These are phyloP conservation scores for Cantharis rustica DNA, from an alignment of 2,888 invertebrate genomes.

Conservation along the genomic window DNA sequence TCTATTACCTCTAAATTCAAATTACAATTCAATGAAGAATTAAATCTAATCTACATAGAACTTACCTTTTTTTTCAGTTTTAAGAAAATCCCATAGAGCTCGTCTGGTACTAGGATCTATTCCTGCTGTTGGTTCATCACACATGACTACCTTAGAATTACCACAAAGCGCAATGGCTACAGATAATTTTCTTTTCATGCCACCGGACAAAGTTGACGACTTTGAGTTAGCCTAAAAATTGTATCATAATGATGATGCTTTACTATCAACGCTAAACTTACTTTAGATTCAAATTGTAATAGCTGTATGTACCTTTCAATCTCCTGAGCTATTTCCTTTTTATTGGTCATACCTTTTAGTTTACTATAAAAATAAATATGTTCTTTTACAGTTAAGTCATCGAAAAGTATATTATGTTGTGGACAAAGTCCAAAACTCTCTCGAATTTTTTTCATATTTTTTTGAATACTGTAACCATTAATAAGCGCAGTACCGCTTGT, in stretches of 20 bases:
- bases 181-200: slow-evolving; percentile 78
- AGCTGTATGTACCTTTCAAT: background rate
- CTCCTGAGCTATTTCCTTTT: slow-evolving; percentile 40
- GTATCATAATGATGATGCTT: background rate
- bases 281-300: slow-evolving; percentile 45
- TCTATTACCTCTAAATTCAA: too few species aligned
- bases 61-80: slow-evolving; percentile 67
- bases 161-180: slow-evolving; percentile 79
- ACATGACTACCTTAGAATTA: slow-evolving; percentile 71
- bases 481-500: slow-evolving; percentile 72
- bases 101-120: slow-evolving; percentile 85
- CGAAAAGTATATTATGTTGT: slow-evolving; percentile 84
- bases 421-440: slow-evolving; percentile 80
- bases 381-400: slow-evolving; percentile 80
- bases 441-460: slow-evolving; percentile 67
- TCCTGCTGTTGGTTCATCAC: slow-evolving; percentile 82
- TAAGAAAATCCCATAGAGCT: slow-evolving; percentile 81
- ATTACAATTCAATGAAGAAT: too few species aligned
- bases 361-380: slow-evolving; percentile 82
- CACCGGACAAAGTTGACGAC: slow-evolving; percentile 62
- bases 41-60: background rate
- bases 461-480: slow-evolving; percentile 72
- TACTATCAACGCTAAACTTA: background rate
- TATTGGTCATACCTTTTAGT: slow-evolving; percentile 66
- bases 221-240: background rate